Conservation (phyloP, 2,113 vertebrate species). For the Pseudolaguvia tuberculata region DNA sequence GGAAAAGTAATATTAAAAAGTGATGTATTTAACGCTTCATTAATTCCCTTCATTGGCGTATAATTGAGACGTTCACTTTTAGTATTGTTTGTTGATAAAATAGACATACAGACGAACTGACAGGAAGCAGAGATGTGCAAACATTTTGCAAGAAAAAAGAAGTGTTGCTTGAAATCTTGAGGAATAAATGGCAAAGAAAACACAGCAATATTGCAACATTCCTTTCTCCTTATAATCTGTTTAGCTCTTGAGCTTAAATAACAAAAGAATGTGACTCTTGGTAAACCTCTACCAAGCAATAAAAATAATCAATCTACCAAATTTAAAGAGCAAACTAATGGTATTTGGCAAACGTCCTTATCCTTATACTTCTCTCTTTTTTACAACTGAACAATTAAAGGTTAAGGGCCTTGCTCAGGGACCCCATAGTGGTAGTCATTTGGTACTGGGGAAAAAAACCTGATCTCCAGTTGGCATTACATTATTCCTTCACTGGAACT, state of each 20-base stretch:
- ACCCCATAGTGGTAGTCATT: no score
- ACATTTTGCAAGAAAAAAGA: background rate
- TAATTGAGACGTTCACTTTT: background rate
- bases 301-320: background rate
- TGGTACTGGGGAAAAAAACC: no score
- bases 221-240: slow-evolving; percentile 62
- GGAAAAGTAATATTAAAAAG: no score
- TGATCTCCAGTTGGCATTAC: no score
- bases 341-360: background rate
- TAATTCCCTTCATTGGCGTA: background rate
- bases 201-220: slow-evolving; percentile 63
- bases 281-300: slow-evolving; percentile 25
- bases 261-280: slow-evolving; percentile 61
- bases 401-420: no score
- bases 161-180: background rate
- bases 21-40: background rate
- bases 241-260: slow-evolving; percentile 63
- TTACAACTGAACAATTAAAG: no score
- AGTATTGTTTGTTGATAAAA: background rate
- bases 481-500: no score
- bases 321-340: background rate
- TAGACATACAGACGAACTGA: background rate
- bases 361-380: no score
- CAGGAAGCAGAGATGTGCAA: no score
- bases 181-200: slow-evolving; percentile 41